Base-by-base conservation (phyloP, 2,113 vertebrate species). In the Pampusana beccarii region DNA sequence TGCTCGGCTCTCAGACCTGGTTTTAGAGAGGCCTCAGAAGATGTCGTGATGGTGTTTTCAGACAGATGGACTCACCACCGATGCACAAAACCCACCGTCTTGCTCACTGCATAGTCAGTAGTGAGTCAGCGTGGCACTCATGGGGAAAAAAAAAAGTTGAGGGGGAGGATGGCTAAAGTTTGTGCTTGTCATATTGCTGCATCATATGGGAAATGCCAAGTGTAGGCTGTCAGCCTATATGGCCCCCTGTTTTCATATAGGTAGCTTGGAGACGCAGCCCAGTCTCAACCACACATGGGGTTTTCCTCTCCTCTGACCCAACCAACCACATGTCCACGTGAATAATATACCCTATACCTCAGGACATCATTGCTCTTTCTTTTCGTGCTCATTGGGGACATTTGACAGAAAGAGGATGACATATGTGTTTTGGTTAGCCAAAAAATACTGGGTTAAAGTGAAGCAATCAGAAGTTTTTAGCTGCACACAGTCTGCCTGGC, bases 61-160 rank as follows among this genome's bases (percentile, higher is more conserved):
- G 66, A 33, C 34, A 19, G 0, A 29, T 0, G 36, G 69, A 48
- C 54, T 15, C 61, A 58, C 34, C 31, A 86, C 24, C 58, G 42
- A 11, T 1, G 33, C 40, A 77, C 54, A 77, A 72, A 69, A 0
- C 33, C 38, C 19, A 1, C 65, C 25, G 0, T 5, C 36, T 29
- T 69, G 33, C 69, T 79, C 74, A 5, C 42, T 62, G 42, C 48
- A 3, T 1, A 50, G 57, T 46, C 82, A 80, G 38, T 1, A 42
- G 19, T 17, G 88, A 88, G 42, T 85, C 90, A 87, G 26, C 7
- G n/a, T 1, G 4, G 29, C 57, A 60, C 36, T 29, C 29, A 25
- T 13, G 4, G 44, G 18, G 18, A 18, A 10, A 7, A 29, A 51
- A 21, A 44, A 85, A 34, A 25, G 11, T 2, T n/a, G 74, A 74